phyloP scores from a whole-genome alignment of 1,140 invertebrate species.

The Drosophila tristis region DNA sequence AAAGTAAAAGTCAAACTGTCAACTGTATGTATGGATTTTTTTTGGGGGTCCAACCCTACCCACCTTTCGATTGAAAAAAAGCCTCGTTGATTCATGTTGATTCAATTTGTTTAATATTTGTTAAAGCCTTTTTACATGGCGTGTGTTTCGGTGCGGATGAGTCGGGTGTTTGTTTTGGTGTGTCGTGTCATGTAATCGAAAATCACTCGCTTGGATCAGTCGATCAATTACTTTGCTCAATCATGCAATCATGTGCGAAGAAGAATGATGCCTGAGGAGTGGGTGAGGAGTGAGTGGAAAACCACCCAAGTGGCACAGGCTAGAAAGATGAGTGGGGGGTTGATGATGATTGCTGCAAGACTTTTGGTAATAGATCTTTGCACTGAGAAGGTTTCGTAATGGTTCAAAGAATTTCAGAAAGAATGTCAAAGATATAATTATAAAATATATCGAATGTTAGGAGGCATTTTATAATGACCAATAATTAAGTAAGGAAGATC shows the following conservation, averaged over 20 bases:
- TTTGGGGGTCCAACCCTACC: slow-evolving; percentile 41
- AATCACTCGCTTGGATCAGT: slow-evolving; percentile 73
- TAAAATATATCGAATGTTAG: too few species aligned
- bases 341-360: neutral
- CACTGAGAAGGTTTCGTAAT: slow-evolving; percentile 13
- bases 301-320: too few species aligned
- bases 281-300: slow-evolving; percentile 7
- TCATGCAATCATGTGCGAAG: slow-evolving; percentile 65
- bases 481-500: too few species aligned
- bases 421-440: too few species aligned
- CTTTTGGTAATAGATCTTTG: slow-evolving; percentile 6
- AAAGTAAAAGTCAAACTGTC: slow-evolving; percentile 77
- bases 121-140: slow-evolving; percentile 16
- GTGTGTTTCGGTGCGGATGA: slow-evolving; percentile 6
- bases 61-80: slow-evolving; percentile 30
- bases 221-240: slow-evolving; percentile 74
- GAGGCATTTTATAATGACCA: too few species aligned
- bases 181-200: slow-evolving; percentile 68
- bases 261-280: neutral
- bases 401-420: slow-evolving; percentile 9
- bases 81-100: slow-evolving; percentile 14
- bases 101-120: slow-evolving; percentile 36
- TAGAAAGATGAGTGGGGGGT: too few species aligned
- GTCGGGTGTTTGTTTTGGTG: slow-evolving; percentile 34
- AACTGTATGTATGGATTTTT: slow-evolving; percentile 22